A percentile compares a stretch with the other conserved stretches of the same genome.
Evolutionary conservation across 2,888 invertebrate genomes (phyloP).

Genomic region (Archips crataeganus): DNA sequence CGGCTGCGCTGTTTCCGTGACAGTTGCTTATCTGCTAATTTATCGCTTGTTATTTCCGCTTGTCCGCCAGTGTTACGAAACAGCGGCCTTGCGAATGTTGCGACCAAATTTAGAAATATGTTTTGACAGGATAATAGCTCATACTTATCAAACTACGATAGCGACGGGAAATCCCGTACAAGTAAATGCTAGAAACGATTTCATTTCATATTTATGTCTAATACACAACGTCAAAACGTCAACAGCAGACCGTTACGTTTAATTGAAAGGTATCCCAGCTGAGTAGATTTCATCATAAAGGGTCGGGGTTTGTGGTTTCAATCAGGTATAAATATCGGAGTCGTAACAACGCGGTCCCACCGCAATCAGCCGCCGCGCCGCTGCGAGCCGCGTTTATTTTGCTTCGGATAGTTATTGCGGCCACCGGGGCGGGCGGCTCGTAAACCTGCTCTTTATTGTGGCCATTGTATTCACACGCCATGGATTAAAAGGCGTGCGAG

Average conservation of each 20-base stretch:
- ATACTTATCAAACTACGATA: slow-evolving; percentile 1
- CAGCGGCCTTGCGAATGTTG: slow-evolving; percentile 7
- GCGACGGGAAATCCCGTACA: neutral
- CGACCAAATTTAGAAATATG: slow-evolving; percentile 20
- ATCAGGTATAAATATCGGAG: neutral
- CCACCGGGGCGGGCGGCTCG: slow-evolving; percentile 2
- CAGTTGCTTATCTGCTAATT: slow-evolving; percentile 17
- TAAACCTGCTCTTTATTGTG: slow-evolving; percentile 29
- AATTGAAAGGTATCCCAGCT: slow-evolving; percentile 12
- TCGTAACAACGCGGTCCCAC: slow-evolving; percentile 2
- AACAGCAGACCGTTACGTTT: slow-evolving; percentile 10
- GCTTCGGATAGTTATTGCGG: slow-evolving; percentile 24
- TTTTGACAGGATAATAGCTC: slow-evolving; percentile 18
- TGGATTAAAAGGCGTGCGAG: slow-evolving; percentile 16
- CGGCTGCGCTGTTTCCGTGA: neutral
- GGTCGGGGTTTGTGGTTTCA: slow-evolving; percentile 14
- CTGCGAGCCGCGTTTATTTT: slow-evolving; percentile 15
- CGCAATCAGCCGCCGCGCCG: slow-evolving; percentile 13
- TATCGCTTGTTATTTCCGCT: slow-evolving; percentile 36
- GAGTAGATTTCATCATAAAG: slow-evolving; percentile 10
- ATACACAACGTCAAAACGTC: slow-evolving; percentile 3
- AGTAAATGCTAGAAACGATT: neutral
- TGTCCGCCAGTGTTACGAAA: slow-evolving; percentile 6
- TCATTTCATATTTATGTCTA: neutral
- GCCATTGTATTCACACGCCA: slow-evolving; percentile 3